Evolutionary conservation across 1,140 invertebrate species (phyloP).

Genomic region (Bombus consobrinus): DNA sequence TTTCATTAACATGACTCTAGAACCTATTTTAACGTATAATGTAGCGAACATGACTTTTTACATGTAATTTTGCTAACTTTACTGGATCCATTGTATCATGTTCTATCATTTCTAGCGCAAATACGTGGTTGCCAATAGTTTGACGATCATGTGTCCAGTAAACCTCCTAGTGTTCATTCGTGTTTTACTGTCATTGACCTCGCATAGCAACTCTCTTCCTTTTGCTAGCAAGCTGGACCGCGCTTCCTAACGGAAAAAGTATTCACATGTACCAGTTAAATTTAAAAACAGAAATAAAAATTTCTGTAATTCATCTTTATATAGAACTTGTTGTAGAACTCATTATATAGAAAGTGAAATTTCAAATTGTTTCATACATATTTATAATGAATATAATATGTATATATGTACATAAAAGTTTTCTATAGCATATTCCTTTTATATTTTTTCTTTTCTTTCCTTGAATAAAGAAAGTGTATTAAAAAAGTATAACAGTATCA

Average conservation of each 20-base stretch:
- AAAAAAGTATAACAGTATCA: background rate
- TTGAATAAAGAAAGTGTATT: background rate
- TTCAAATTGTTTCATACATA: no score
- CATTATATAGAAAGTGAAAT: no score
- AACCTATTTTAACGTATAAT: background rate
- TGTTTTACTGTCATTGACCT: constrained; percentile 62
- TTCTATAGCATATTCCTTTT: background rate
- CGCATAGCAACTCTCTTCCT: constrained; percentile 61
- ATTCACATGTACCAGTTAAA: background rate
- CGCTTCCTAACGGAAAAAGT: background rate
- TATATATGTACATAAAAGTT: background rate
- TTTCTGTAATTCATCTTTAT: background rate
- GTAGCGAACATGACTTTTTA: background rate
- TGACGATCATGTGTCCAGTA: background rate
- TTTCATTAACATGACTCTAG: background rate
- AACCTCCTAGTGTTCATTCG: constrained; percentile 13
- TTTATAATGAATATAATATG: no score
- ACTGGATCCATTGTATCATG: background rate
- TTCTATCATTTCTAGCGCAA: background rate
- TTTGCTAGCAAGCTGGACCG: constrained; percentile 25
- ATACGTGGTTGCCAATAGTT: constrained; percentile 23
- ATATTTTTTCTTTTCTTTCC: background rate
- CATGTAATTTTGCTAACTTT: background rate
- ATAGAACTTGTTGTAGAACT: no score
- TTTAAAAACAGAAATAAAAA: background rate